Conservation (phyloP, 2,797 vertebrate genomes). For the Enteromius afrohamiltoni region DNA sequence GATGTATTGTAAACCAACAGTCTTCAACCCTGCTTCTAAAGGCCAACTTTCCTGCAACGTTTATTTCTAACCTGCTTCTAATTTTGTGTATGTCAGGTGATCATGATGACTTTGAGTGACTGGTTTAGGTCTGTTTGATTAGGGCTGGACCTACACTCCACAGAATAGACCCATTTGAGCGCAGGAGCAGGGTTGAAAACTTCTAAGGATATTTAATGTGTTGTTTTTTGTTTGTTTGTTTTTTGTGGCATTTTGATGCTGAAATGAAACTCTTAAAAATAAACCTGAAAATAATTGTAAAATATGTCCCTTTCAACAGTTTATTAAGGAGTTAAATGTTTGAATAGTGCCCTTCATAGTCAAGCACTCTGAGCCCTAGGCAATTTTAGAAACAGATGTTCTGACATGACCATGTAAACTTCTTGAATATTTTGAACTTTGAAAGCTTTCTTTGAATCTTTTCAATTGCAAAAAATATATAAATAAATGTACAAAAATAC, state of each 20-base stretch:
- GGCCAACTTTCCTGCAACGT: neutral
- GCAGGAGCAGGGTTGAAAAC: neutral
- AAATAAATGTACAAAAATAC: neutral
- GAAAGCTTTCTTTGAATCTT: neutral
- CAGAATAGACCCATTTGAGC: neutral
- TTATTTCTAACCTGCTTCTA: slow-evolving; percentile 2
- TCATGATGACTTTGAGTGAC: neutral
- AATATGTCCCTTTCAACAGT: neutral
- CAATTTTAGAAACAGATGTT: slow-evolving; percentile 22
- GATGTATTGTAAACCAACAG: neutral
- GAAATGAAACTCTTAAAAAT: neutral
- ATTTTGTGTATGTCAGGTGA: neutral
- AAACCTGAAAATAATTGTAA: neutral
- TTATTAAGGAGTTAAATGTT: slow-evolving; percentile 33
- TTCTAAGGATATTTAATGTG: neutral
- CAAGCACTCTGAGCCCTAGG: slow-evolving; percentile 2
- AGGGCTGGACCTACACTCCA: neutral
- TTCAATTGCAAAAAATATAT: neutral
- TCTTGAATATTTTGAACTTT: slow-evolving; percentile 10
- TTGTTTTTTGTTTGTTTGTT: neutral
- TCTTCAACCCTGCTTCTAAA: neutral
- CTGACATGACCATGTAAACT: slow-evolving; percentile 24
- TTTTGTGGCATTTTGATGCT: neutral
- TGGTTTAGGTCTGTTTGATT: slow-evolving; percentile 1
- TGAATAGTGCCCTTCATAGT: slow-evolving; percentile 15